Evolutionary conservation across 2,797 vertebrate genomes (phyloP).

Genomic region (Natrix natrix): DNA sequence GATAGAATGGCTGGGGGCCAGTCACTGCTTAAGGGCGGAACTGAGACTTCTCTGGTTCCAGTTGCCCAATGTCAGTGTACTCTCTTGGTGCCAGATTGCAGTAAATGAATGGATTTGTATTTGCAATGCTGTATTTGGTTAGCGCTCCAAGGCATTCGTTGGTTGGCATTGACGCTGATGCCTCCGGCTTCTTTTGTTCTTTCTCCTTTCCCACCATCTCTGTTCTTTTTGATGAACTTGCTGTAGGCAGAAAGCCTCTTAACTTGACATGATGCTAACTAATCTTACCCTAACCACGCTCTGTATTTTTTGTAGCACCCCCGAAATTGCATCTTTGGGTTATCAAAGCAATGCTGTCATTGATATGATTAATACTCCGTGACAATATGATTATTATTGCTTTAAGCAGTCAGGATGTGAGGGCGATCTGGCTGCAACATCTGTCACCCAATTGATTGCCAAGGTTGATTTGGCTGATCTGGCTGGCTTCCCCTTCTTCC

Average conservation of each 20-base stretch:
- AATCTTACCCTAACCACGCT: background rate
- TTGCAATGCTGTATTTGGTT: background rate
- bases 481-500: too few species aligned
- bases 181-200: background rate
- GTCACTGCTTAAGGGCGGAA: background rate
- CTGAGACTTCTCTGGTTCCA: background rate
- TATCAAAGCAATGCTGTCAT: background rate
- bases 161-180: background rate
- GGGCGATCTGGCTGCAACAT: too few species aligned
- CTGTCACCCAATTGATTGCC: too few species aligned
- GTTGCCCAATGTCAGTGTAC: rapidly evolving
- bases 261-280: background rate
- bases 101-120: background rate
- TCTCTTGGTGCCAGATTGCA: background rate
- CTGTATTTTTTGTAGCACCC: background rate
- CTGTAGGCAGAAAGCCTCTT: rapidly evolving
- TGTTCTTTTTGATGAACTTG: background rate
- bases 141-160: background rate
- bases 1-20: background rate
- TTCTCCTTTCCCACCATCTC: background rate
- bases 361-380: background rate
- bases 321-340: background rate
- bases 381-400: background rate
- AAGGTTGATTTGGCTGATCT: too few species aligned
- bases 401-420: background rate